phyloP scores from a whole-genome alignment of 1,140 invertebrate genomes.

The Drosophila equinoxialis region DNA sequence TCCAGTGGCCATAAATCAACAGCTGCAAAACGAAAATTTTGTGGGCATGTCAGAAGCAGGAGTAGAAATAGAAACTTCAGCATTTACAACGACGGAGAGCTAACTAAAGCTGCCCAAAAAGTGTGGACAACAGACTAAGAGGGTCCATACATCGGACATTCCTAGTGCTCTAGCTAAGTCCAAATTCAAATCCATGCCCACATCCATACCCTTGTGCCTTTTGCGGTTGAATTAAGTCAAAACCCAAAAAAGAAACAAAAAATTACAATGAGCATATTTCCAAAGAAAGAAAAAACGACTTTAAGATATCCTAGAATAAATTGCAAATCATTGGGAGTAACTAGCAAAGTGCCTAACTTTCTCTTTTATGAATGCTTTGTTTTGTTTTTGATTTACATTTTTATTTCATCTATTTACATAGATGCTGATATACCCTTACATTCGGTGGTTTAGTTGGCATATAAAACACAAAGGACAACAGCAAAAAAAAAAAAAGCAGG shows the following conservation, averaged over 20 bases:
- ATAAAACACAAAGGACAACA: constrained; percentile 24
- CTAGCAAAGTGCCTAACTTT: too few species aligned
- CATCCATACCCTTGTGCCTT: constrained; percentile 55
- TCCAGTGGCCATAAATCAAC: constrained; percentile 70
- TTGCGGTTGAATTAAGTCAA: constrained; percentile 76
- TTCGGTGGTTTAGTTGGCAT: background rate
- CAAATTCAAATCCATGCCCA: constrained; percentile 18
- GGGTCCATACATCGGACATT: background rate
- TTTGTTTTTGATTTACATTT: background rate
- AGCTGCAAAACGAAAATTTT: constrained; percentile 49
- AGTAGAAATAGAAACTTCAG: too few species aligned
- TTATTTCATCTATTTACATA: background rate
- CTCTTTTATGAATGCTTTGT: background rate
- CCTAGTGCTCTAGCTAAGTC: background rate
- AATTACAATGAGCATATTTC: constrained; percentile 2
- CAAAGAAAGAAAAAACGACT: background rate
- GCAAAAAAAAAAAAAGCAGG: constrained; percentile 7
- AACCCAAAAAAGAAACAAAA: constrained; percentile 52
- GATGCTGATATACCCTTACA: background rate
- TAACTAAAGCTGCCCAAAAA: too few species aligned
- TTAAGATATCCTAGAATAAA: background rate
- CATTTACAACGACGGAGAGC: too few species aligned
- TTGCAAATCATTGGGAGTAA: too few species aligned
- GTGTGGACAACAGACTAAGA: too few species aligned
- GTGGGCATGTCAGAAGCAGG: background rate